Evolutionary conservation across 2,797 vertebrate genomes (phyloP), one percentile per base, ranked within the genome.

Genomic region (Orestias chungarensis): DNA sequence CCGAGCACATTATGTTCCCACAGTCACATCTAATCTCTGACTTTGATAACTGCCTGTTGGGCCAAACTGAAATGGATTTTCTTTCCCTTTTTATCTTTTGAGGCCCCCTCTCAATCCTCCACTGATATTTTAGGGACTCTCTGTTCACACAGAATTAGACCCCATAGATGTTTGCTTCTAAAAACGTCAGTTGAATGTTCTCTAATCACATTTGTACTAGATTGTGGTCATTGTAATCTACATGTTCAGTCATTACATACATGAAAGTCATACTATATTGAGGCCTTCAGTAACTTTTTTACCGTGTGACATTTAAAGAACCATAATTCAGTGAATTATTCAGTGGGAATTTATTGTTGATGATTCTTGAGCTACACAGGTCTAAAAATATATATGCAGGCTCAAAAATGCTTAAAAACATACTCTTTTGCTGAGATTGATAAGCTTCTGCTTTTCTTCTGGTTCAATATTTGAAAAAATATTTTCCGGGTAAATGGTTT

Each of bases 1-100:
- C 74, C 81, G 84, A 87, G 70, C 90, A 87, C 87, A 87, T 92
- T 92, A 87, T 91, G 86, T 76, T 83, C 67, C 79, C 14, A 61
- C 80, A 89, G 87, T 89, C 87, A 71, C 84, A 70, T 86, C 83
- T 86, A 83, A 86, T 82, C 72, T 89, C 68, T n/a, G 81, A 82
- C 91, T 91, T 92, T 92, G 87, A 90, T 91, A 86, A 67, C 73
- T 49, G 85, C 61, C 68, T 67, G 79, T 70, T 42, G 44, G 64
- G 42, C 33, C 75, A 70, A 78, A 78, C 64, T 68, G 44, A 87
- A 81, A 78, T 74, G 79, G 23, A 74, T 82, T 83, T 86, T 74
- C 50, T 76, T 81, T 72, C 14, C 68, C 73, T 74, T 80, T 82
- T 82, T 42, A 67, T 82, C 81, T 81, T 82, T n/a, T 64, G 84